A percentile compares a stretch with the other conserved stretches of the same genome.
phyloP scores from a whole-genome alignment of 2,797 vertebrate species.

The Pangasius mekongensis region DNA sequence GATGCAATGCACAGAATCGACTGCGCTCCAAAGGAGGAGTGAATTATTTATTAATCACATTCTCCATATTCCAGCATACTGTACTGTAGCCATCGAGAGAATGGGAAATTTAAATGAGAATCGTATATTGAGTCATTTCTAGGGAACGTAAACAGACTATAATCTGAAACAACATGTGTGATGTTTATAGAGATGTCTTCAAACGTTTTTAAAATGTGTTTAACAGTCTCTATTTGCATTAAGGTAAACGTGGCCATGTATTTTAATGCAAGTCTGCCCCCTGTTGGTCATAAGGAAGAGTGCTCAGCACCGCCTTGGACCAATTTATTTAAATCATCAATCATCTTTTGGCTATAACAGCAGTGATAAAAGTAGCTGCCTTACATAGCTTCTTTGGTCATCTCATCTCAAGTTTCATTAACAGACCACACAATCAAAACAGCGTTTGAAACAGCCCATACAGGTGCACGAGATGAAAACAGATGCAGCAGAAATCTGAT shows the following conservation, averaged over 20 bases:
- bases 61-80: conserved; percentile 20
- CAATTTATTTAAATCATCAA: background rate
- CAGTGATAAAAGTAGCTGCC: too few relatives aligned
- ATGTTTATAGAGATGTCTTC: background rate
- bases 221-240: background rate
- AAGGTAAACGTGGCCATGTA: background rate
- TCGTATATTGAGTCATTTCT: background rate
- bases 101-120: background rate
- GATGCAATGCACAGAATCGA: conserved; percentile 45
- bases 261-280: conserved; percentile 71
- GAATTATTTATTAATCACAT: conserved; percentile 35
- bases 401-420: too few relatives aligned
- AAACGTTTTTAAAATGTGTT: background rate
- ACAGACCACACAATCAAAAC: too few relatives aligned
- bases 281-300: conserved; percentile 62
- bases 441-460: too few relatives aligned
- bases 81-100: background rate
- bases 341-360: too few relatives aligned
- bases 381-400: too few relatives aligned
- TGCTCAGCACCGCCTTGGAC: background rate
- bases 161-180: background rate
- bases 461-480: too few relatives aligned
- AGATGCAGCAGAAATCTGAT: too few relatives aligned
- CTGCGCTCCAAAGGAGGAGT: conserved; percentile 14
- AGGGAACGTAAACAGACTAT: background rate